Evolutionary conservation across 2,888 invertebrate species (phyloP), one percentile per base, ranked within the genome.

Genomic region (Heteromurus nitidus): DNA sequence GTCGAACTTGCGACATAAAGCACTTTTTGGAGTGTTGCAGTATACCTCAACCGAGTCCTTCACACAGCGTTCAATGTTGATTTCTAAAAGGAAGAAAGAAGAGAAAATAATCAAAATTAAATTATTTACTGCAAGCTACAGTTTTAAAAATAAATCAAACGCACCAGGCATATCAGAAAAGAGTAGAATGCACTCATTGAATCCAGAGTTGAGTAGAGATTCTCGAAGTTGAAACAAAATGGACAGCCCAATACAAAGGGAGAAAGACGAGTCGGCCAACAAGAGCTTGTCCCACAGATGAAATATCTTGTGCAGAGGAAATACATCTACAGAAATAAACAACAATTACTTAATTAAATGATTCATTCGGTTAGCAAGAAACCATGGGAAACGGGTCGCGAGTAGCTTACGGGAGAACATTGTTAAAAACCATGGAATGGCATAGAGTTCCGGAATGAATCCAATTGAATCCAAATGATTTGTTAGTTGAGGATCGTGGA

Each of bases 381-480:
- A 9, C n/a, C 47, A 47, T 47, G 47, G 47, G 36, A 36, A 36
- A 36, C 24, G 22, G 24, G 5, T 67, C 2, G n/a, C 42, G 5
- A 13, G 47, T 47, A 24, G 92, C 95, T 93, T 90, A 98, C 97
- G 98, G 79, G 98, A 97, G 91, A 97, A 99, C 96, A 99, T 97
- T 5, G 98, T 99, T 42, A 99, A 91, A 89, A 98, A 99, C 99
- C 99, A 99, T 0, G 99, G 98, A 89, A 99, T 99, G 22, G 99
- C 97, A 90, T 98, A 99, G 18, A 99, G 91, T 90, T 99, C 98
- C 0, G 99, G 98, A 82, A 91, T 96, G 89, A 99, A 99, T 88
- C 94, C 96, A 86, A 99, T 98, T 18, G 94, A 93, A 88, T 94
- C 93, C 64, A 99, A 91, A 90, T 99, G 99, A 88, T 95, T 95